Evolutionary conservation across 2,113 vertebrate species (phyloP).

Genomic region (Prunella fulvescens): DNA sequence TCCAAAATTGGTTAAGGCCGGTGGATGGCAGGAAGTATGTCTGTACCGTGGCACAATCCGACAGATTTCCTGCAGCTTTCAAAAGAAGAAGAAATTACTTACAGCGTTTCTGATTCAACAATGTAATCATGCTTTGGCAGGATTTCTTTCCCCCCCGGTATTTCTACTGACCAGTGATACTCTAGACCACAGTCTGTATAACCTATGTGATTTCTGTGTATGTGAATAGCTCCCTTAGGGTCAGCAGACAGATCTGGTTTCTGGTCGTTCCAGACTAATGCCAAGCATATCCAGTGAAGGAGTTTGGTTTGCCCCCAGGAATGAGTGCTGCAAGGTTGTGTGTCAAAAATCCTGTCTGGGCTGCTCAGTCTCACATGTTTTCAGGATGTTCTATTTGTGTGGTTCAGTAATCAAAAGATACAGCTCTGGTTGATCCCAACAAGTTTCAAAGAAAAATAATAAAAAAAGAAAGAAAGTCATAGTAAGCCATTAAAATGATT

Average conservation of each 20-base stretch:
- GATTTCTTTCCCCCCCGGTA: rapidly evolving
- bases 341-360: not conserved
- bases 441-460: not conserved
- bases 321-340: not conserved
- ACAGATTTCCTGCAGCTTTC: not conserved
- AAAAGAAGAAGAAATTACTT: not conserved
- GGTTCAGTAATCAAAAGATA: not conserved
- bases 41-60: not conserved
- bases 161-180: not conserved
- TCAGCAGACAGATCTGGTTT: not conserved
- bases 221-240: not conserved
- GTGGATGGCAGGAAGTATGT: not conserved
- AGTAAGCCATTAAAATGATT: not conserved
- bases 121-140: not conserved
- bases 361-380: not conserved
- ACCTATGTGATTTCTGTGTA: not conserved
- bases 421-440: not conserved
- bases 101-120: not conserved
- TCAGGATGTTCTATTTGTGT: not conserved
- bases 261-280: not conserved
- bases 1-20: not conserved
- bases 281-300: rapidly evolving
- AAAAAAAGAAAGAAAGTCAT: not conserved
- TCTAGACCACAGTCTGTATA: too few relatives aligned
- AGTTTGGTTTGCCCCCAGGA: not conserved